These are phyloP conservation scores for Tauraco hartlaubi DNA, from an alignment of 2,797 vertebrate species.

Conservation along the genomic window DNA sequence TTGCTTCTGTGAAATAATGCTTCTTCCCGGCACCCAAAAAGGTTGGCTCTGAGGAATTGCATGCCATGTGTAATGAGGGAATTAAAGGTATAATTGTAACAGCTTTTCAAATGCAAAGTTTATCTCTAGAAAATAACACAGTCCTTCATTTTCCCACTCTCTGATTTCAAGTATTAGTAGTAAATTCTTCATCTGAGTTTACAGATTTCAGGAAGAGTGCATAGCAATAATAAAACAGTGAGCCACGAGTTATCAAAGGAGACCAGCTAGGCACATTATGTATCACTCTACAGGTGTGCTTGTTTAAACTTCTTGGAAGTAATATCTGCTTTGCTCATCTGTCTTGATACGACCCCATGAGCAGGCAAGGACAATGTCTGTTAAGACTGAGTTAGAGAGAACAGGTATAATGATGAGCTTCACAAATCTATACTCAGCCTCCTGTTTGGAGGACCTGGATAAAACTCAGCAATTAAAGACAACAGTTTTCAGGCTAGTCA, in stretches of 20 bases:
- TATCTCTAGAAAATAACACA: not conserved
- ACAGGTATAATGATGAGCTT: not conserved
- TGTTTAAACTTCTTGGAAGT: not conserved
- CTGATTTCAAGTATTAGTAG: not conserved
- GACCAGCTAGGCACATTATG: not conserved
- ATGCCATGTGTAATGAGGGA: not conserved
- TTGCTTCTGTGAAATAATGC: not conserved
- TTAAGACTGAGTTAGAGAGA: not conserved
- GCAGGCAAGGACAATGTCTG: not conserved
- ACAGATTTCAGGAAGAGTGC: not conserved
- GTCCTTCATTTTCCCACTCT: not conserved
- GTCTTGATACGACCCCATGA: not conserved
- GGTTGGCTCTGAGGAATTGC: not conserved
- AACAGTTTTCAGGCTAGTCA: not conserved
- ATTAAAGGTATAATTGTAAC: not conserved
- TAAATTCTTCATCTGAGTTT: not conserved
- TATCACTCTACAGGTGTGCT: not conserved
- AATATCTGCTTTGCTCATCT: not conserved
- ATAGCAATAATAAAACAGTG: not conserved
- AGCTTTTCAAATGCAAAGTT: not conserved
- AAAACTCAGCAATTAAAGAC: not conserved
- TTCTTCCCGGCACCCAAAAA: not conserved
- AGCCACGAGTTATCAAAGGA: not conserved
- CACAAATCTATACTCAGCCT: not conserved
- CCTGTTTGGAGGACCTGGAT: not conserved